phyloP scores from a whole-genome alignment of 2,113 vertebrate species.

The zebrafish (Danio rerio) region GRCz12tu NC_133191.1:25168501-25169000 shows the following conservation, averaged over 20 bases:
- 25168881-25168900: constrained; percentile 1
- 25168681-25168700: constrained; percentile 8
- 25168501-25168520: constrained; percentile 81
- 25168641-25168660: background rate
- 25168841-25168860: constrained; percentile 13
- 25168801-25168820: background rate
- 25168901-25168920: background rate
- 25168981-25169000: too few relatives aligned
- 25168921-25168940: background rate
- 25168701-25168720: background rate
- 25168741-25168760: background rate
- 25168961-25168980: too few relatives aligned
- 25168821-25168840: background rate
- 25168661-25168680: background rate
- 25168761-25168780: background rate
- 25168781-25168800: background rate
- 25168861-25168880: constrained; percentile 44
- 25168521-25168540: constrained; percentile 75
- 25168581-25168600: constrained; percentile 57
- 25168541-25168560: constrained; percentile 47
- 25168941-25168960: too few relatives aligned
- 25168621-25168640: constrained; percentile 62
- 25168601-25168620: background rate
- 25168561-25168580: constrained; percentile 67
- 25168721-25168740: background rate